Percentiles rank a stretch among this genome's conserved stretches.
These are phyloP conservation scores for Cassiopea andromeda DNA, from an alignment of 30 jellyfish, hydroid and myxozoan genomes.

Conservation along the genomic window DNA sequence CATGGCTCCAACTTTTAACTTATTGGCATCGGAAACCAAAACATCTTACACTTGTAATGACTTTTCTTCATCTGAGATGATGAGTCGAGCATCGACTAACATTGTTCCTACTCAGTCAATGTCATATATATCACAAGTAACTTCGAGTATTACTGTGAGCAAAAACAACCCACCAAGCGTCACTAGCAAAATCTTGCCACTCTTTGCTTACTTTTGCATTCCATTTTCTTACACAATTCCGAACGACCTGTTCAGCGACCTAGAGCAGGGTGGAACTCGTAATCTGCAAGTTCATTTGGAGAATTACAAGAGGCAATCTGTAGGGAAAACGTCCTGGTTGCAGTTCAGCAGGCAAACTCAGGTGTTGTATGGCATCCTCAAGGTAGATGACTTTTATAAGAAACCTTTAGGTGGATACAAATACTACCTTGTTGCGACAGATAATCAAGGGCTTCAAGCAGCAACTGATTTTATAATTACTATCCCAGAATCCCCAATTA, in stretches of 20 bases:
- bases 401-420: constrained; percentile 50
- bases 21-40: constrained; percentile 9
- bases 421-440: constrained; percentile 81
- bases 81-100: neutral
- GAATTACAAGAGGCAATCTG: constrained; percentile 19
- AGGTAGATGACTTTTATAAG: constrained; percentile 59
- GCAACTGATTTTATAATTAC: constrained; percentile 65
- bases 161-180: constrained; percentile 68
- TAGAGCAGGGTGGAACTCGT: constrained; percentile 82
- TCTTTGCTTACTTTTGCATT: constrained; percentile 71
- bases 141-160: neutral
- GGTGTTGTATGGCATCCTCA: constrained; percentile 77
- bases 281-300: constrained; percentile 57
- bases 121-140: neutral
- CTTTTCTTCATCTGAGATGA: neutral
- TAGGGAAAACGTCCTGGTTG: constrained; percentile 81
- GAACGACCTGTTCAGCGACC: constrained; percentile 44
- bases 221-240: constrained; percentile 72
- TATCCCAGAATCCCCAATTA: constrained; percentile 66
- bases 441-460: constrained; percentile 66
- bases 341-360: constrained; percentile 87
- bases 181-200: constrained; percentile 70
- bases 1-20: constrained; percentile 40
- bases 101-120: constrained; percentile 15
- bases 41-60: constrained; percentile 7